Percentiles rank a stretch among this genome's conserved stretches.
Evolutionary conservation across 2,113 vertebrate genomes (phyloP).

Genomic region (Sinocyclocheilus rhinocerous): DNA sequence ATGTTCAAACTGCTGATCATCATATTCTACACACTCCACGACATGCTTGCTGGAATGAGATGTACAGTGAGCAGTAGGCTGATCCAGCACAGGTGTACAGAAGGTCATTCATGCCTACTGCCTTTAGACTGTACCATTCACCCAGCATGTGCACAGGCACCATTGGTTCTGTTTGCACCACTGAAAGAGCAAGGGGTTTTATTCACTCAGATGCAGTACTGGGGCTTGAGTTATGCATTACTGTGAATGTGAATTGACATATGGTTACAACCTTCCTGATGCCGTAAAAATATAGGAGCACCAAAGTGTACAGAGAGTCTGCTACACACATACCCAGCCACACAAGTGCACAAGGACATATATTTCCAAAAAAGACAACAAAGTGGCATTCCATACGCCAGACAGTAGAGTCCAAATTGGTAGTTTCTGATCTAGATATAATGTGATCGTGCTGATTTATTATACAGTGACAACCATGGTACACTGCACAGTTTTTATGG

Average conservation of each 20-base stretch:
- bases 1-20: not conserved
- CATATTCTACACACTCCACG: too few relatives aligned
- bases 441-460: not conserved
- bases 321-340: not conserved
- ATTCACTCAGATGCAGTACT: not conserved
- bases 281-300: not conserved
- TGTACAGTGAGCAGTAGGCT: not conserved
- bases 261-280: not conserved
- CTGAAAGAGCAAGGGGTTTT: not conserved
- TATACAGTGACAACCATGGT: not conserved
- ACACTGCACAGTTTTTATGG: not conserved
- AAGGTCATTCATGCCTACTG: not conserved
- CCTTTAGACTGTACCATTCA: not conserved
- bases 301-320: not conserved
- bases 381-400: not conserved
- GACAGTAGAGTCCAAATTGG: not conserved
- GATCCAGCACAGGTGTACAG: not conserved
- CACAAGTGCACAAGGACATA: not conserved
- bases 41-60: not conserved
- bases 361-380: not conserved
- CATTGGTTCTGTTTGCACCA: not conserved
- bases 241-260: not conserved
- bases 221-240: not conserved
- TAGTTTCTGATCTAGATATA: not conserved
- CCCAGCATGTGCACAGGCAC: not conserved